Evolutionary conservation across 2,113 vertebrate genomes (phyloP).

Genomic region (Callospermophilus lateralis): DNA sequence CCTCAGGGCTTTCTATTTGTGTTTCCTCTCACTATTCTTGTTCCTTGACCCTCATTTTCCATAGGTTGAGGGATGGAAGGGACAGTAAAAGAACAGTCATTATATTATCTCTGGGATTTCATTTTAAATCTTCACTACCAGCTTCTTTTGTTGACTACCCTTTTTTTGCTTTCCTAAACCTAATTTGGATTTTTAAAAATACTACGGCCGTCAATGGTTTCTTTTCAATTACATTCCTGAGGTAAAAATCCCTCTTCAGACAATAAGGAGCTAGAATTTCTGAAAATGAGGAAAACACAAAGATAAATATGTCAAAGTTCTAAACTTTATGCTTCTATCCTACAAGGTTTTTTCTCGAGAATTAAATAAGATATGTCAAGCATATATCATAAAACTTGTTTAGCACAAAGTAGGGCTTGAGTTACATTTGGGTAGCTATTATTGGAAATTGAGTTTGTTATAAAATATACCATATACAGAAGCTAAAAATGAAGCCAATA

Average conservation of each 20-base stretch:
- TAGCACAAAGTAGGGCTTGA: neutral
- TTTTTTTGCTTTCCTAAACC: neutral
- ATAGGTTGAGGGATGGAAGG: neutral
- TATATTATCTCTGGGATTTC: neutral
- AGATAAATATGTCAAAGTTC: constrained; percentile 30
- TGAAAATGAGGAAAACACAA: neutral
- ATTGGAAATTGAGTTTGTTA: neutral
- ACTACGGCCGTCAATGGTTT: neutral
- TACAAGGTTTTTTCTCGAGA: neutral
- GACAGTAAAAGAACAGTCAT: neutral
- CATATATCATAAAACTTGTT: constrained; percentile 9
- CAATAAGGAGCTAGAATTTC: neutral
- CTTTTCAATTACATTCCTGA: neutral
- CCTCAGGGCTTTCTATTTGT: rapidly evolving
- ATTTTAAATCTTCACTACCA: neutral
- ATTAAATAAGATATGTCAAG: constrained; percentile 19
- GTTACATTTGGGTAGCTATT: neutral
- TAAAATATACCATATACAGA: neutral
- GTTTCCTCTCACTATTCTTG: neutral
- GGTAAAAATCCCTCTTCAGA: neutral
- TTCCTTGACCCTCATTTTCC: neutral
- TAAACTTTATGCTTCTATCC: neutral
- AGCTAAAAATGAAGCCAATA: neutral
- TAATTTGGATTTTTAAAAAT: neutral
- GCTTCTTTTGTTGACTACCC: neutral